Base-by-base conservation (phyloP, 2,888 invertebrate genomes). In the Hofmannophila pseudospretella region DNA sequence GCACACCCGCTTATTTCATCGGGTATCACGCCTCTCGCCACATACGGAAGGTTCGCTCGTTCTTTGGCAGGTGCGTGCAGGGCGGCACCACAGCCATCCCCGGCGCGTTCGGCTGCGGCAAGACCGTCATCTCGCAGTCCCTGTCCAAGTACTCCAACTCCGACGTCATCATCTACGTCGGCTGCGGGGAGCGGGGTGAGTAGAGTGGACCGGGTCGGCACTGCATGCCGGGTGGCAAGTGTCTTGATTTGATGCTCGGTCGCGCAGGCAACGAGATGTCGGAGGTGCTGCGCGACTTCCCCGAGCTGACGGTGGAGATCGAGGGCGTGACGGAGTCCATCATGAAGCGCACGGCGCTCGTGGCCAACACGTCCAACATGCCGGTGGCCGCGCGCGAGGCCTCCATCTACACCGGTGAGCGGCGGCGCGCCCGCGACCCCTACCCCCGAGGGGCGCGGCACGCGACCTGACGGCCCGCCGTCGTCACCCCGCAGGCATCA, bases 361-460 rank as follows among this genome's bases (percentile, higher is more conserved):
- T 99, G 11, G 99, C 99, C 66, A 99, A 99, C 88, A 99, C 99
- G 20, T 99, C 99, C 49, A 99, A 99, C 95, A 99, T 99, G 99
- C 99, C 99, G 71, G 99, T 99, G 47, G 99, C 99, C 65, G 99
- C 99, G 80, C 94, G 99, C 82, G 99, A 99, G 88, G 99, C 99
- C 44, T 99, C 99, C 74, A 99, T 99, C 78, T 99, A 99, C 84
- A 99, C 99, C 44, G 97, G 97, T 88, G 43, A 27, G 27, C n/a
- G 11, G 2, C n/a, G n/a, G n/a, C n/a, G n/a, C n/a, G n/a, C n/a
- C n/a, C n/a, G n/a, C n/a, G n/a, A n/a, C n/a, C n/a, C n/a, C n/a
- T n/a, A n/a, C n/a, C n/a, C n/a, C n/a, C n/a, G n/a, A n/a, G n/a
- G n/a, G n/a, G n/a, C n/a, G n/a, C n/a, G n/a, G n/a, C n/a, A n/a